phyloP scores from a whole-genome alignment of 2,113 vertebrate species.

The Neomonachus schauinslandi region DNA sequence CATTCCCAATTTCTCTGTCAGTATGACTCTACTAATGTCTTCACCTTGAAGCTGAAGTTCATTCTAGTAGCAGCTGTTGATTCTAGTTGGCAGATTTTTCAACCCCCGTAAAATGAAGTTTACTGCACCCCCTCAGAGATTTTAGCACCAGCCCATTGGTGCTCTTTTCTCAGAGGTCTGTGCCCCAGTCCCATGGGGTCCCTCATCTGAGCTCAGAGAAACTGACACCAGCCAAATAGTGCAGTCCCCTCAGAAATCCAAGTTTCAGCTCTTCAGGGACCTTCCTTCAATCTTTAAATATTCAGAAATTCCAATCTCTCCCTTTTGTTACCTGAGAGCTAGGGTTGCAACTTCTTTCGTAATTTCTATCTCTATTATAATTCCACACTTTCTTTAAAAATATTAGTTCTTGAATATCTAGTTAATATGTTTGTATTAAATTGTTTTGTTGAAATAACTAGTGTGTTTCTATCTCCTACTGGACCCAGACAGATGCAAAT shows the following conservation, averaged over 20 bases:
- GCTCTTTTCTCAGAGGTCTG: background rate
- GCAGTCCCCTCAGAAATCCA: background rate
- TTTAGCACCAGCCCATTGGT: background rate
- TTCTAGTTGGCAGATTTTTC: background rate
- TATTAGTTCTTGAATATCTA: background rate
- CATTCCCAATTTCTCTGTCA: background rate
- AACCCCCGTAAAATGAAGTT: background rate
- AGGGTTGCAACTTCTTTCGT: background rate
- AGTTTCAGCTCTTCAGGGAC: background rate
- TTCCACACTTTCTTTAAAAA: background rate
- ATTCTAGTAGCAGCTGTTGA: background rate
- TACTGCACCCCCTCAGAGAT: background rate
- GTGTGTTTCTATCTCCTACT: background rate
- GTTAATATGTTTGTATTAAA: background rate
- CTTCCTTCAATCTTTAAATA: background rate
- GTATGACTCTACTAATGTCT: background rate
- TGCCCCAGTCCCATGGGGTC: fast-evolving
- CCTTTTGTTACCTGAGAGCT: background rate
- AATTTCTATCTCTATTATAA: background rate
- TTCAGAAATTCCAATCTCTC: background rate
- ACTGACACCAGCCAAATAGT: background rate
- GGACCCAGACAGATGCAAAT: background rate
- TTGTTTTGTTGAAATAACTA: background rate
- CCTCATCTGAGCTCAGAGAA: background rate
- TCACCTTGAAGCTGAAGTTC: background rate